phyloP scores from a whole-genome alignment of 2,888 invertebrate genomes.

The Automeris io region DNA sequence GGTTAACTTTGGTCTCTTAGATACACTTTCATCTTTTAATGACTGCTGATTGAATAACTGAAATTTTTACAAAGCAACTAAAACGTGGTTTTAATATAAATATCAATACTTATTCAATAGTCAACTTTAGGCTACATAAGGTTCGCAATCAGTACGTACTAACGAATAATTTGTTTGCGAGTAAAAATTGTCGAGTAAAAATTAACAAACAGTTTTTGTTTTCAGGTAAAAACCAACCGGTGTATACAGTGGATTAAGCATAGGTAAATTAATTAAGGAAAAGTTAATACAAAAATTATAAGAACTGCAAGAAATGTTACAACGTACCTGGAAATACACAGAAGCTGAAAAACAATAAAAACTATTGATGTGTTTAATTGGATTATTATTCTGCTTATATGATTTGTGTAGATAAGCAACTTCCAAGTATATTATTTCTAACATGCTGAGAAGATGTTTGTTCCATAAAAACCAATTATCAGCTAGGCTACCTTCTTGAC shows the following conservation, averaged over 20 bases:
- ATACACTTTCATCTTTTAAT: constrained; percentile 26
- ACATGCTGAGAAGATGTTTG: constrained; percentile 46
- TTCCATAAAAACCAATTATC: constrained; percentile 55
- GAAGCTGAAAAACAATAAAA: constrained; percentile 49
- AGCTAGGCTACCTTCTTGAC: constrained; percentile 46
- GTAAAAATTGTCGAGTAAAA: too few species aligned
- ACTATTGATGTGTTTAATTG: constrained; percentile 27
- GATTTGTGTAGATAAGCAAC: constrained; percentile 41
- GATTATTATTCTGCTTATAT: constrained; percentile 37
- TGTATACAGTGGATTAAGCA: too few species aligned
- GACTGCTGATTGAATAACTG: constrained; percentile 29
- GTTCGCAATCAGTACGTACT: too few species aligned
- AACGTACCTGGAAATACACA: constrained; percentile 53
- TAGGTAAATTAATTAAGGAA: too few species aligned
- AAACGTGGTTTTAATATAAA: too few species aligned
- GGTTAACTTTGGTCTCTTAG: constrained; percentile 43
- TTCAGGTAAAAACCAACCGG: too few species aligned
- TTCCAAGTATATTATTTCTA: constrained; percentile 57
- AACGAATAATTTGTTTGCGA: too few species aligned
- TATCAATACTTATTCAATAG: too few species aligned
- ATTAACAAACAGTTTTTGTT: too few species aligned
- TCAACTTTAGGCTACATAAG: too few species aligned
- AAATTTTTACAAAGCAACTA: too few species aligned
- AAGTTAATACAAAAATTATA: too few species aligned
- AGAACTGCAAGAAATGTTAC: background rate